Evolutionary conservation across 2,888 invertebrate genomes (phyloP), one percentile per base, ranked within the genome.

Genomic region (Elegia similella): DNA sequence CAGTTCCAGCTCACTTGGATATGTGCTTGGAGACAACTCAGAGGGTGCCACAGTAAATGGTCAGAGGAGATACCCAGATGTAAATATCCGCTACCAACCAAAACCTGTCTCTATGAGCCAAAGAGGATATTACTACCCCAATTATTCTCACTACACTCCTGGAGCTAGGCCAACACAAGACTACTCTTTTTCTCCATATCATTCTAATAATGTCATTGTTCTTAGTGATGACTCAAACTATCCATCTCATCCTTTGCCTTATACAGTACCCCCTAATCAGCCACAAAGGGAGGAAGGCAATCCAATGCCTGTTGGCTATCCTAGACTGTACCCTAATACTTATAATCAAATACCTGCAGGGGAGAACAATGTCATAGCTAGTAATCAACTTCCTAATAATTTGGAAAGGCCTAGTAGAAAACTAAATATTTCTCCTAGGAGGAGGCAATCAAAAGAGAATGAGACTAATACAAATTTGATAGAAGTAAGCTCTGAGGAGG

Each of bases 401-500:
- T 77, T 89, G 63, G 89, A 91, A 63, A 78, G 90, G 58, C 91
- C 91, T 23, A 90, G 88, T 65, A 80, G 91, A 13, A 86, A 80
- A 64, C 72, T 90, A 56, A 91, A 91, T 65, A 89, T 90, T 63
- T 88, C 88, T 53, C 90, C 91, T 1, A 70, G 88, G 55, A 79
- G 87, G 62, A 77, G 88, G 59, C 83, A 83, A 30, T 87, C 89
- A 12, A 86, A 84, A 69, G 89, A 88, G 59, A 83, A 73, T 73
- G 83, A 82, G 62, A 61, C 61, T 38, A 71, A 75, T 66, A 64
- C 80, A 52, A 84, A 82, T 76, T 75, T 82, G 56, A 91, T 92
- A 69, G 92, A 90, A 76, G 83, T 92, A 1, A 91, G 91, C 69
- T 92, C 92, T 50, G 92, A 91, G 64, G 92, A 92, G 56, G 92